phyloP scores from a whole-genome alignment of 2,797 vertebrate species.

The Discoglossus pictus region DNA sequence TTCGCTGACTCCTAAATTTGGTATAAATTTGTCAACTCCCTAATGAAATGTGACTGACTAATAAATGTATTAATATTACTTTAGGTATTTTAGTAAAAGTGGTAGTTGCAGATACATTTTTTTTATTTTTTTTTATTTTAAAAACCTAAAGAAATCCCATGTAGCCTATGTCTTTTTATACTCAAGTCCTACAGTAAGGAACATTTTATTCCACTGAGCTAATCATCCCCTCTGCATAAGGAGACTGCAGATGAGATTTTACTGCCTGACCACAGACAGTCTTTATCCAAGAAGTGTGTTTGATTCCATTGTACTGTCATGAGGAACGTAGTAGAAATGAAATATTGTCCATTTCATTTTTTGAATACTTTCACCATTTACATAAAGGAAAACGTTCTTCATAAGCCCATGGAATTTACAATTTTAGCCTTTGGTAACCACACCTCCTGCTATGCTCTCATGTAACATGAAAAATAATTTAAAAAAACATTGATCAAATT shows the following conservation, averaged over 20 bases:
- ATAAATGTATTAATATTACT: too few species aligned
- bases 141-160: slow-evolving; percentile 37
- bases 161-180: slow-evolving; percentile 29
- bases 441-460: not conserved
- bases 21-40: too few species aligned
- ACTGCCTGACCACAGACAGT: slow-evolving; percentile 70
- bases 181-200: slow-evolving; percentile 53
- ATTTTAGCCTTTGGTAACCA: slow-evolving; percentile 11
- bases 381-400: slow-evolving; percentile 49
- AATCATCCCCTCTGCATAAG: slow-evolving; percentile 61
- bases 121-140: slow-evolving; percentile 51
- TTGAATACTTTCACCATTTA: slow-evolving; percentile 62
- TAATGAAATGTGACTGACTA: too few species aligned
- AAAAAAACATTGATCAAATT: slow-evolving; percentile 10
- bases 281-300: slow-evolving; percentile 59
- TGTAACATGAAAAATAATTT: slow-evolving; percentile 7
- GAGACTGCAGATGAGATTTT: slow-evolving; percentile 67
- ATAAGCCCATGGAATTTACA: slow-evolving; percentile 1
- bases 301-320: slow-evolving; percentile 67
- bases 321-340: slow-evolving; percentile 58
- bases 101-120: too few species aligned
- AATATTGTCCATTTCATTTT: slow-evolving; percentile 59
- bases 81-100: too few species aligned
- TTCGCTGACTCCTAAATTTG: too few species aligned
- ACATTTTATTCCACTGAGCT: slow-evolving; percentile 60